Evolutionary conservation across 2,888 invertebrate genomes (phyloP).

Genomic region (Scaptomyza cyrtandrae): DNA sequence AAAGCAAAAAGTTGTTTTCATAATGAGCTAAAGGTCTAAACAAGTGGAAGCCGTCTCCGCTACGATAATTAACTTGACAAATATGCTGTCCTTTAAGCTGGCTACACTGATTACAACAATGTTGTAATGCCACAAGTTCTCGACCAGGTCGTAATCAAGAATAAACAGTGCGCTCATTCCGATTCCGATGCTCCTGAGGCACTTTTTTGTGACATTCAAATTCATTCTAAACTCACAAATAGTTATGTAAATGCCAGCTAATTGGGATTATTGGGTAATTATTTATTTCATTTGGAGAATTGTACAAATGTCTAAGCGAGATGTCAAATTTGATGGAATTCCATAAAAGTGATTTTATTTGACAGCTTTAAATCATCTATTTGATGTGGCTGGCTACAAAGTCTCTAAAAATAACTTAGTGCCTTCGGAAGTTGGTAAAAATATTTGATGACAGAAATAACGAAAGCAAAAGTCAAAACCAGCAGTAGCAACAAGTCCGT

Average conservation of each 20-base stretch:
- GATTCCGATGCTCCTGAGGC: background rate
- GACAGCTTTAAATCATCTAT: too few species aligned
- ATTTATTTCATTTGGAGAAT: conserved; percentile 16
- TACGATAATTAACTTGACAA: conserved; percentile 72
- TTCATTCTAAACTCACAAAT: background rate
- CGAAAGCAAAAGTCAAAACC: too few species aligned
- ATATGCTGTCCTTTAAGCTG: conserved; percentile 46
- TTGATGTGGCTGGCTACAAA: too few species aligned
- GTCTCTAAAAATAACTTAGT: too few species aligned
- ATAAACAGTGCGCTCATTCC: background rate
- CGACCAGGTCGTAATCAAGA: background rate
- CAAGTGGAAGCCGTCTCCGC: conserved; percentile 52
- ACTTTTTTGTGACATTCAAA: too few species aligned
- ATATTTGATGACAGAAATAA: too few species aligned
- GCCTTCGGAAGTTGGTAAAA: too few species aligned
- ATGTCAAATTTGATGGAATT: background rate
- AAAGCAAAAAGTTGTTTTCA: conserved; percentile 50
- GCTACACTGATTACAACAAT: conserved; percentile 39
- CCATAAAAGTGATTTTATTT: too few species aligned
- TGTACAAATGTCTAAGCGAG: background rate
- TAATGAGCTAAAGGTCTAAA: conserved; percentile 75
- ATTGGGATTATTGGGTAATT: conserved; percentile 34
- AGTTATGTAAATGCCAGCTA: conserved; percentile 25
- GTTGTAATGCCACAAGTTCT: background rate
- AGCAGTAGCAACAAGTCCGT: conserved; percentile 49